Evolutionary conservation across 2,113 vertebrate genomes (phyloP).

Genomic region (Ancistrus triradiatus): DNA sequence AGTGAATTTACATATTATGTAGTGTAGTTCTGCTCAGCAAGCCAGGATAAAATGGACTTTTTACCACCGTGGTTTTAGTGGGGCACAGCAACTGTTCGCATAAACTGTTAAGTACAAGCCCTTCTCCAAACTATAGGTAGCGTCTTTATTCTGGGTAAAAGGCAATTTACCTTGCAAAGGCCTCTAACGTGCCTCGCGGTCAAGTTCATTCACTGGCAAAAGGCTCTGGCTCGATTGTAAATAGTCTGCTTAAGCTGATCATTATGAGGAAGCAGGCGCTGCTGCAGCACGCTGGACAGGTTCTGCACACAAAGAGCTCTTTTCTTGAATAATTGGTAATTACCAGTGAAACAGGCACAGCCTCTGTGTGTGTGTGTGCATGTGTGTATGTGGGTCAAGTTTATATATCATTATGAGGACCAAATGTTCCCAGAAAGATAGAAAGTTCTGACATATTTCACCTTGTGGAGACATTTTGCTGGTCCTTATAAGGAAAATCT

Average conservation of each 20-base stretch:
- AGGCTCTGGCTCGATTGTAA: conserved; percentile 28
- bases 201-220: conserved; percentile 16
- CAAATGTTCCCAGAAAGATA: too few species aligned
- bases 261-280: conserved; percentile 38
- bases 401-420: too few species aligned
- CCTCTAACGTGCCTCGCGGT: conserved; percentile 20
- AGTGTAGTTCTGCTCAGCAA: too few species aligned
- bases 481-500: too few species aligned
- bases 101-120: too few species aligned
- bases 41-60: too few species aligned
- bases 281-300: conserved; percentile 8
- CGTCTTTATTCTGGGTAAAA: conserved; percentile 18
- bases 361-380: conserved; percentile 26
- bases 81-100: too few species aligned
- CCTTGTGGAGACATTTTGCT: too few species aligned
- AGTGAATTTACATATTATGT: too few species aligned
- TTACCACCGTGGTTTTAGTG: too few species aligned
- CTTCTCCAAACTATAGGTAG: conserved; percentile 1
- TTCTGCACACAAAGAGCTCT: conserved; percentile 41
- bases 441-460: too few species aligned
- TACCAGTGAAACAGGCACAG: conserved; percentile 32
- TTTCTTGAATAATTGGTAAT: conserved; percentile 47
- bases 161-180: not conserved
- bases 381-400: too few species aligned
- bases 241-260: conserved; percentile 33